Conservation (phyloP, 2,888 invertebrate species). For the Xestobium rufovillosum region DNA sequence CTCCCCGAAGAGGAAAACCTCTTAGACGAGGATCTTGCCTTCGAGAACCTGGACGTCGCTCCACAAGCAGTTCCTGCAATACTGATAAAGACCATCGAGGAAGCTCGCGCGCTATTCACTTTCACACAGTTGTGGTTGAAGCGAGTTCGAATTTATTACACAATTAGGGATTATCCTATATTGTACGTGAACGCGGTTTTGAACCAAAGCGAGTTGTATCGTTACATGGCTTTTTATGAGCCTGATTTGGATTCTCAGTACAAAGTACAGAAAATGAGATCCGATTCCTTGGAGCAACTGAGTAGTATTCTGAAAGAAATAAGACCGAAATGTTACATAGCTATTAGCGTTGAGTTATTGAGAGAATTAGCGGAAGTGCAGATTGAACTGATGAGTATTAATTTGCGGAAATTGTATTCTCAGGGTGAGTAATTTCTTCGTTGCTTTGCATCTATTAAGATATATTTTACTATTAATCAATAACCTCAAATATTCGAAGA, state of each 20-base stretch:
- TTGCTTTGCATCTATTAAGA: constrained; percentile 1
- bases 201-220: constrained; percentile 58
- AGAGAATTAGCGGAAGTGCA: constrained; percentile 56
- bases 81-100: constrained; percentile 40
- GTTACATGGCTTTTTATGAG: constrained; percentile 65
- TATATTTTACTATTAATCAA: too few species aligned
- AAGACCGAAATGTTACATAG: constrained; percentile 48
- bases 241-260: constrained; percentile 55
- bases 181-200: constrained; percentile 53
- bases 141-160: constrained; percentile 51
- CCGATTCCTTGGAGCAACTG: constrained; percentile 52
- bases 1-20: constrained; percentile 5
- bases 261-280: constrained; percentile 51
- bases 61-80: constrained; percentile 29
- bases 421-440: constrained; percentile 19
- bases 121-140: constrained; percentile 54
- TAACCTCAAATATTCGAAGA: too few species aligned
- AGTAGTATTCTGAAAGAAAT: constrained; percentile 51
- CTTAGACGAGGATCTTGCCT: constrained; percentile 17
- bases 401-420: constrained; percentile 48
- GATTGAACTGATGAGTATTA: constrained; percentile 55
- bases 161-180: constrained; percentile 50
- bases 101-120: constrained; percentile 49
- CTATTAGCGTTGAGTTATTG: constrained; percentile 40
- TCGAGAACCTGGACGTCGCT: constrained; percentile 26